Evolutionary conservation across 2,797 vertebrate species (phyloP), one percentile per base, ranked within the genome.

Genomic region (Acanthopagrus latus): DNA sequence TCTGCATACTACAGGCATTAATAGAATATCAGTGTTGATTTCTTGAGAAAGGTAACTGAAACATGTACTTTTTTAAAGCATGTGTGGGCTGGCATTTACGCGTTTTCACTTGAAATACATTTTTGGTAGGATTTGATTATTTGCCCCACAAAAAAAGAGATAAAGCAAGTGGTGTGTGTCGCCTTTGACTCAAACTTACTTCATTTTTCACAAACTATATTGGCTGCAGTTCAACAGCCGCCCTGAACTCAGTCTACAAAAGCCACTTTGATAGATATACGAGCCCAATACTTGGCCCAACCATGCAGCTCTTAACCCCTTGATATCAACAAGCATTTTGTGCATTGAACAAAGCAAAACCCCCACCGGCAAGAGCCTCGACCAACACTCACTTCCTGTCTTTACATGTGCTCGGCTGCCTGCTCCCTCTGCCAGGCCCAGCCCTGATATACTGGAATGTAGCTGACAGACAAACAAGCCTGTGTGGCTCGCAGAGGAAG

Each of bases 321-420:
- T 23, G 27, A 14, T 21, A 65, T 55, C 25, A 65, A 66, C 23
- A 56, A 41, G 64, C 47, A 41, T 60, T 80, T 62, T 47, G 62
- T 48, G 62, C 17, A 20, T 10, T 13, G 14, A 66, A 78, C 23
- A 62, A 74, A 41, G 20, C 25, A 23, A 66, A 76, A 44, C 48
- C 25, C 25, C 55, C 57, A 75, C 33, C 14, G 64, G 64, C 74
- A 74, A 85, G 20, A 66, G 71, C 54, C 52, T 60, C 27, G 33
- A 80, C 75, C n/a, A 59, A 81, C 84, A 84, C 64, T 77, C 70
- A 93, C 89, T 92, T 93, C 93, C 92, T 92, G 93, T 82, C 86
- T 92, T 86, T 81, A 81, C 85, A 80, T 83, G 83, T 76, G 84
- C 84, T 88, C 57, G 8, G 57, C 77, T 69, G 64, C 75, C 71